Evolutionary conservation across 1,140 invertebrate species (phyloP), one percentile per base, ranked within the genome.

Genomic region (Bombus consobrinus): DNA sequence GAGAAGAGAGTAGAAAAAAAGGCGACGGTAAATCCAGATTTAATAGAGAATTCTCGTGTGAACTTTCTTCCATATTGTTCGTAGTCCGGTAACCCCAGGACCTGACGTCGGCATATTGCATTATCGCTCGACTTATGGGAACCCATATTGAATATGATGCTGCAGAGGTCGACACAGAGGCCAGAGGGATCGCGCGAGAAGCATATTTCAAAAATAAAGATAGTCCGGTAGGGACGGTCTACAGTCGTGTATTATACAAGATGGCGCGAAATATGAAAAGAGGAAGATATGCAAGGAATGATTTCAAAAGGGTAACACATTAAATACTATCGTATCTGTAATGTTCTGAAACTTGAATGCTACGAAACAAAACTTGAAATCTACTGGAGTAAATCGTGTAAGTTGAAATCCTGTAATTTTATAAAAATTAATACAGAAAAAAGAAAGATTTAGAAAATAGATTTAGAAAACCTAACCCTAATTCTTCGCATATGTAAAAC

Each of bases 81-180:
- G 72, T 81, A 76, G 66, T 59, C 81, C 32, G 72, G 83, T 89
- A 87, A 89, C 88, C 87, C 85, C 62, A 39, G 68, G 85, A 87
- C 83, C 89, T 90, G 83, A 91, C 92, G 92, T 94, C 93, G 91
- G 93, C 92, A 90, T 92, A 93, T 94, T 93, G 89, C 89, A 91
- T 93, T 93, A 93, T 92, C 91, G 88, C 59, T 71, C 85, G 90
- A 93, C 93, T 91, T 93, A 92, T 91, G 87, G 87, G 88, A 92
- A 92, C 90, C 91, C 89, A 93, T 93, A 93, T 93, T 93, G 89
- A 92, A 93, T 93, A 93, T 93, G 89, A 87, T 87, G 83, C 78
- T 53, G 39, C 73, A 69, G 41, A 77, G 84, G 78, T 39, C 12
- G 87, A 77, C 64, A 25, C 66, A 79, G 79, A 81, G 84, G 62